Conservation (phyloP, 37 sponge, comb jelly and placozoan genomes). For the Cliona cf. orientalis region DNA sequence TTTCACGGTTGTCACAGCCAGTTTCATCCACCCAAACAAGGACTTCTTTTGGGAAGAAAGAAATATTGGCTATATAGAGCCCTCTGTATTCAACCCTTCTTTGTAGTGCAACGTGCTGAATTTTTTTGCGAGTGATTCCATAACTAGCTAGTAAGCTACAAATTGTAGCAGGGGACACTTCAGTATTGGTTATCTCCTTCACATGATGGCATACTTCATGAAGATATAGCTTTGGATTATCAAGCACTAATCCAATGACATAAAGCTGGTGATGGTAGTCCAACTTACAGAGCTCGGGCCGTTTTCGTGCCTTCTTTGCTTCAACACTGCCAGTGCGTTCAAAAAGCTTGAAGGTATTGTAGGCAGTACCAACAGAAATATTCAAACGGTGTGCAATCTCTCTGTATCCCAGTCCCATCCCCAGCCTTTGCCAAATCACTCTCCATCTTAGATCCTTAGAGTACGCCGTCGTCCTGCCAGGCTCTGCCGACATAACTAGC, state of each 20-base stretch:
- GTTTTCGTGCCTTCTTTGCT: background rate
- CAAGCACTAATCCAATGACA: slow-evolving; percentile 2
- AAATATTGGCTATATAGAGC: too few species aligned
- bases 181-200: background rate
- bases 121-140: background rate
- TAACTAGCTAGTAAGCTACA: background rate
- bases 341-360: slow-evolving; percentile 6
- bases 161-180: background rate
- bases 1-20: background rate
- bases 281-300: too few species aligned
- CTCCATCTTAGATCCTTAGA: too few species aligned
- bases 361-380: slow-evolving; percentile 3
- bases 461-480: background rate
- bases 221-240: background rate
- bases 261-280: background rate
- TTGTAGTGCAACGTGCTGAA: slow-evolving; percentile 11
- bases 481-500: slow-evolving; percentile 7
- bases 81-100: background rate
- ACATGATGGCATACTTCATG: background rate
- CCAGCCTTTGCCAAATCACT: slow-evolving; percentile 6
- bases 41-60: too few species aligned
- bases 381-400: background rate
- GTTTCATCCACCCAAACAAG: slow-evolving; percentile 5
- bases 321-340: background rate
- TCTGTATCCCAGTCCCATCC: background rate